Conservation (phyloP, 2,113 vertebrate species). For the Parus major region DNA sequence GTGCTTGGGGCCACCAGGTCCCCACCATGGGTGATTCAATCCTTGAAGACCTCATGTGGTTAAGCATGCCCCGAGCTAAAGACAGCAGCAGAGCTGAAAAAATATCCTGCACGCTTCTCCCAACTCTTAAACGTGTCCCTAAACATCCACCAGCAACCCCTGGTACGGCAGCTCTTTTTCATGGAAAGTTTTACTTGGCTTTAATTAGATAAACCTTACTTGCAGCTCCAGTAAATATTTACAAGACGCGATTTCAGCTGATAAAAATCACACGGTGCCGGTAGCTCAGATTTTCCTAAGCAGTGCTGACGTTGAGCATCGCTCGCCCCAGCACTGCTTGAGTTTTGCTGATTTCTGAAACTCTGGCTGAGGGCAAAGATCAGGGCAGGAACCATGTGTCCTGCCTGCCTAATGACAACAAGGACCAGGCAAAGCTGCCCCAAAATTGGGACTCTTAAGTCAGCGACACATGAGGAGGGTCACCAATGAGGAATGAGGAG, state of each 20-base stretch:
- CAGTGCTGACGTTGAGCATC: neutral
- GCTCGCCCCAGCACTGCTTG: accelerated
- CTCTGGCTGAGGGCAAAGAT: neutral
- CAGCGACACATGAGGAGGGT: accelerated
- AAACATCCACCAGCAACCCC: neutral
- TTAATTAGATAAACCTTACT: constrained; percentile 49
- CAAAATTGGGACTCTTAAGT: neutral
- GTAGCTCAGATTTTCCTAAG: constrained; percentile 23
- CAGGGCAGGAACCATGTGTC: neutral
- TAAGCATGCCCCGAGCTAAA: neutral
- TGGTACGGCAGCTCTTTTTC: neutral
- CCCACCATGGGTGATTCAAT: neutral
- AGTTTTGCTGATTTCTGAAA: neutral
- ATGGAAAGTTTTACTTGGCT: constrained; percentile 32
- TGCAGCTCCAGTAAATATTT: constrained; percentile 60
- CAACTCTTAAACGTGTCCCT: neutral
- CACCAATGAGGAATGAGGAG: neutral
- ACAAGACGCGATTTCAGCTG: constrained; percentile 19
- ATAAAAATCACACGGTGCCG: constrained; percentile 24
- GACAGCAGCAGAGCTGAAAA: neutral
- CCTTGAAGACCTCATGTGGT: neutral
- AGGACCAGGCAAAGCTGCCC: neutral
- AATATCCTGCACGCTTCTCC: neutral
- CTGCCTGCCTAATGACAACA: neutral
- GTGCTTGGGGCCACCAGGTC: neutral